Conservation (phyloP, 2,113 vertebrate genomes). For the Aleadryas rufinucha region DNA sequence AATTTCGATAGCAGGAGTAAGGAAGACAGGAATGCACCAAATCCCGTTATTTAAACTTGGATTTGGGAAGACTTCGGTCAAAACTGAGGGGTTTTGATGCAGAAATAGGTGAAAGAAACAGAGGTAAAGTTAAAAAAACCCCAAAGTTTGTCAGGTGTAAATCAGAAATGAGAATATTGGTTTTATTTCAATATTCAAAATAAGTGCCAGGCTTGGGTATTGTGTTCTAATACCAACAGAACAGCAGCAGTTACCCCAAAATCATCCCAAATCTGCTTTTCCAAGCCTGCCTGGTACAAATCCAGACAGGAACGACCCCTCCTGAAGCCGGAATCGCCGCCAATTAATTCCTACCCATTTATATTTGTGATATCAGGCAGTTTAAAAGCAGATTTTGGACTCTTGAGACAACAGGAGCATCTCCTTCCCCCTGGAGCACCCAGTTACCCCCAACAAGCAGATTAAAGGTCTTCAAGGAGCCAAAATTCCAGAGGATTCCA, state of each 20-base stretch:
- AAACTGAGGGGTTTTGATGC: background rate
- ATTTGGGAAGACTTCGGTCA: background rate
- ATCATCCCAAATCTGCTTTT: background rate
- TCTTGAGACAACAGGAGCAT: too few relatives aligned
- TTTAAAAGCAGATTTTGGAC: background rate
- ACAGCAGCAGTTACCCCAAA: background rate
- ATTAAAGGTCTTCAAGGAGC: too few relatives aligned
- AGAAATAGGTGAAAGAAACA: background rate
- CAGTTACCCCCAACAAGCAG: background rate
- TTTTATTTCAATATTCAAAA: background rate
- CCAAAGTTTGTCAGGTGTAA: background rate
- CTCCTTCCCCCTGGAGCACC: background rate
- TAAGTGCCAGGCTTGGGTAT: rapidly evolving
- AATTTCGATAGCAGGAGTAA: background rate
- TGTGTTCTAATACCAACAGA: rapidly evolving
- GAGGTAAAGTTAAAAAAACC: background rate
- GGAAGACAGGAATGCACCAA: background rate
- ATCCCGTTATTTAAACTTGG: background rate
- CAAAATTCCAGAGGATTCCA: background rate
- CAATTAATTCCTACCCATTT: background rate
- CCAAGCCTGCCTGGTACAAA: background rate
- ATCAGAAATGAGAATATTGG: background rate
- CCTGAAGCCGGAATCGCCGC: background rate
- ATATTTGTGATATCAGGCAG: too few relatives aligned
- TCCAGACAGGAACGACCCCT: background rate